Conservation (phyloP, 64 coral and sea anemone genomes). For the Montipora efflorescens region DNA sequence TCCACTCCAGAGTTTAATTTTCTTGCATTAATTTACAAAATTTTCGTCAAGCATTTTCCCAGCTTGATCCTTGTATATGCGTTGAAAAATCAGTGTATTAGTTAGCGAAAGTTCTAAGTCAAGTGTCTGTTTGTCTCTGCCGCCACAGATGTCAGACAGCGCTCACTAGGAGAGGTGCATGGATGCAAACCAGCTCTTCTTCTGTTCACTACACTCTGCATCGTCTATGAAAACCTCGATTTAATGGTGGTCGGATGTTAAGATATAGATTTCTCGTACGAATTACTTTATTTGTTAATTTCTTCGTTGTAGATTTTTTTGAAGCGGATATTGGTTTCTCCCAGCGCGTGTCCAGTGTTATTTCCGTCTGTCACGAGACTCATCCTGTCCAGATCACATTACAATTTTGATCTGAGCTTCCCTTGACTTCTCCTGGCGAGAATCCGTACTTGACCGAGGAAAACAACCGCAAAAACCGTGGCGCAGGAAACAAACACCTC, state of each 20-base stretch:
- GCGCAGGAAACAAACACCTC: neutral
- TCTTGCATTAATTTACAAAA: neutral
- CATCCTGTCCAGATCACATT: neutral
- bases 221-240: neutral
- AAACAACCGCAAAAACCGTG: neutral
- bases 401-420: neutral
- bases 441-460: neutral
- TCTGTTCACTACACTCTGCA: neutral
- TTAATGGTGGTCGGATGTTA: neutral
- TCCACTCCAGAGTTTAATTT: neutral
- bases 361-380: constrained; percentile 13
- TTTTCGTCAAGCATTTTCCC: neutral
- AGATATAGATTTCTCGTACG: neutral
- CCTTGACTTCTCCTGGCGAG: neutral
- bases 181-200: neutral
- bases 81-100: neutral
- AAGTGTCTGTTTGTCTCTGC: neutral
- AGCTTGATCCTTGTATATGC: neutral
- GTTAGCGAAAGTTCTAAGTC: neutral
- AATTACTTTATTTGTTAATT: neutral
- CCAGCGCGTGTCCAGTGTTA: neutral
- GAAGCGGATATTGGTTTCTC: neutral
- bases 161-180: neutral
- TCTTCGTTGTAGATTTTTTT: neutral
- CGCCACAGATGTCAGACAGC: neutral